Evolutionary conservation across 2,797 vertebrate genomes (phyloP).

Genomic region (Varecia variegata): DNA sequence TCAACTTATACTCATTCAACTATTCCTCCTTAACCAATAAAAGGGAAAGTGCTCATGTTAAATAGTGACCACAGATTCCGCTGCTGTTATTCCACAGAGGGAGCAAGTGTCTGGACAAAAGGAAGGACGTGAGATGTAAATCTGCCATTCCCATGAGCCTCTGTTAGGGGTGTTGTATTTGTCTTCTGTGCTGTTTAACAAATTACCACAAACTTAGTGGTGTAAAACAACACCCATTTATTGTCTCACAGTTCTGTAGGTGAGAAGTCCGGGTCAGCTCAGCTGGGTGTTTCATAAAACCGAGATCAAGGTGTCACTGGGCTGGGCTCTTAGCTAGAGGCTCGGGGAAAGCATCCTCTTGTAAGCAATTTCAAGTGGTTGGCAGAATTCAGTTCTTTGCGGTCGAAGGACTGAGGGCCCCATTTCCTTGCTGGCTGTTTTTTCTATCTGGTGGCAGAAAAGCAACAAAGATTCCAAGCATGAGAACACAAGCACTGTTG

Average conservation of each 20-base stretch:
- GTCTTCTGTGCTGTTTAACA: background rate
- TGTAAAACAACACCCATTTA: background rate
- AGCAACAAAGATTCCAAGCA: background rate
- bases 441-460: background rate
- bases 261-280: background rate
- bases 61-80: background rate
- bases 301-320: background rate
- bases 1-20: too few species aligned
- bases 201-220: background rate
- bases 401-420: background rate
- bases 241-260: background rate
- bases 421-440: background rate
- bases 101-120: background rate
- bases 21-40: background rate
- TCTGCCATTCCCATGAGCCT: background rate
- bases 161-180: background rate
- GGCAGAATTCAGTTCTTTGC: background rate
- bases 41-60: background rate
- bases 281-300: background rate
- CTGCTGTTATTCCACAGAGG: background rate
- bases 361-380: background rate
- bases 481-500: accelerated
- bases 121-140: background rate
- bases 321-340: background rate
- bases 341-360: background rate